A percentile compares a stretch with the other conserved stretches of the same genome.
These are phyloP conservation scores for Cepaea nemoralis DNA, from an alignment of 1,140 invertebrate species.

Conservation along the genomic window DNA sequence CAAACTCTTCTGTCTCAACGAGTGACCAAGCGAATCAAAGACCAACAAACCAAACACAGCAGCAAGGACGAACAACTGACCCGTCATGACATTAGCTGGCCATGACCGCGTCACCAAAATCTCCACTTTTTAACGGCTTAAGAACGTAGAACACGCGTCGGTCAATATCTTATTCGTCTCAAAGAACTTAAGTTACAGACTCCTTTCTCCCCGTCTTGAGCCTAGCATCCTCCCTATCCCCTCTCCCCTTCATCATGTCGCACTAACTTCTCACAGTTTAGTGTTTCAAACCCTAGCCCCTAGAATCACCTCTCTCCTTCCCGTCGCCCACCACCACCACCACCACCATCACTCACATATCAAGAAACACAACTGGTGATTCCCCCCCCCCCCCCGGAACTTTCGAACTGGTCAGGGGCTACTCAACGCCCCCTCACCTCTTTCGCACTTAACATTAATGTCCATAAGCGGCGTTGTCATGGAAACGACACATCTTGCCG, in stretches of 20 bases:
- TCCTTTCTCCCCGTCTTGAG: neutral
- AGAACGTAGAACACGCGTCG: neutral
- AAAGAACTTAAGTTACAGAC: neutral
- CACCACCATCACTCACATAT: neutral
- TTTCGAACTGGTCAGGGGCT: neutral
- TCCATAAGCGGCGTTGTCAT: conserved; percentile 52
- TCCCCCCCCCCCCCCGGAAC: neutral
- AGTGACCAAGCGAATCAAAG: neutral
- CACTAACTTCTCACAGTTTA: neutral
- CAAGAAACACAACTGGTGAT: too few relatives aligned
- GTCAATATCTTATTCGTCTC: neutral
- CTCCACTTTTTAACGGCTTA: conserved; percentile 29
- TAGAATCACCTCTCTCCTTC: neutral
- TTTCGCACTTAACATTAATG: conserved; percentile 50
- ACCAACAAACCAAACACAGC: neutral
- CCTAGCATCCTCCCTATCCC: neutral
- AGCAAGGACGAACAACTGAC: neutral
- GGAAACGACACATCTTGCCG: conserved; percentile 48
- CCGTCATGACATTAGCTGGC: neutral
- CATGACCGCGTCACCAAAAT: neutral
- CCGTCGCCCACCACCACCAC: neutral
- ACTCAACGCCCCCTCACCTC: too few relatives aligned
- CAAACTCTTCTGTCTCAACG: neutral
- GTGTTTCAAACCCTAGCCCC: neutral
- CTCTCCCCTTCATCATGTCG: neutral